Base-by-base conservation (phyloP, 2,797 vertebrate genomes). In the Trematomus bernacchii region DNA sequence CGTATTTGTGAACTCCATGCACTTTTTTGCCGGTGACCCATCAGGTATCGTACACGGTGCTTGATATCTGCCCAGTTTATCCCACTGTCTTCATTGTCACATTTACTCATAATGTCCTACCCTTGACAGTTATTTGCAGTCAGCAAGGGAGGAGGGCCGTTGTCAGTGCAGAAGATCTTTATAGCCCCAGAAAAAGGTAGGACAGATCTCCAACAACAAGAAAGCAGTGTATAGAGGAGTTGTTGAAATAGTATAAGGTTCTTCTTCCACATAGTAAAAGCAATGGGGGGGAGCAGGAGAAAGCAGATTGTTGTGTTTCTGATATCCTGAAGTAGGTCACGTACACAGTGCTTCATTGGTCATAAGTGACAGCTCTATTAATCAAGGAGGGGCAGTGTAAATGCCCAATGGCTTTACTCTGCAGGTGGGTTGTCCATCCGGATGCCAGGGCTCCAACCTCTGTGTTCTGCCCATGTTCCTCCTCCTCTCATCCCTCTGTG, bases 321-420 rank as follows among this genome's bases (percentile, higher is more conserved):
- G 37, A 57, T 66, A n/a, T 88, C 73, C 91, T 91, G 80, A 95
- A 95, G 86, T 93, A 85, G 94, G 92, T 90, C 91, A 89, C n/a
- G 55, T 84, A 85, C 66, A 83, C 66, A 83, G 85, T 65, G 71
- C 73, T 82, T 80, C 92, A 94, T 94, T 95, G 93, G 91, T 95
- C 89, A 92, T 86, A 85, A 70, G 16, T 85, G 91, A 92, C 93
- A 93, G 78, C 60, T 74, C 92, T 90, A 95, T 95, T 93, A 92
- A 95, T 95, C 93, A 93, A 77, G 50, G 52, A 75, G 61, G 62
- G 81, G 55, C 44, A 50, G 76, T 79, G 88, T 91, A 79, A 77
- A 88, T 90, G 85, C 86, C 88, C 86, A 83, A 3, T 78, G 80
- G 87, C 87, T 88, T 80, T 79, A 66, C 88, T 86, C 81, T 78